Base-by-base conservation (phyloP, 1,140 invertebrate genomes). In the Theocolax elegans region DNA sequence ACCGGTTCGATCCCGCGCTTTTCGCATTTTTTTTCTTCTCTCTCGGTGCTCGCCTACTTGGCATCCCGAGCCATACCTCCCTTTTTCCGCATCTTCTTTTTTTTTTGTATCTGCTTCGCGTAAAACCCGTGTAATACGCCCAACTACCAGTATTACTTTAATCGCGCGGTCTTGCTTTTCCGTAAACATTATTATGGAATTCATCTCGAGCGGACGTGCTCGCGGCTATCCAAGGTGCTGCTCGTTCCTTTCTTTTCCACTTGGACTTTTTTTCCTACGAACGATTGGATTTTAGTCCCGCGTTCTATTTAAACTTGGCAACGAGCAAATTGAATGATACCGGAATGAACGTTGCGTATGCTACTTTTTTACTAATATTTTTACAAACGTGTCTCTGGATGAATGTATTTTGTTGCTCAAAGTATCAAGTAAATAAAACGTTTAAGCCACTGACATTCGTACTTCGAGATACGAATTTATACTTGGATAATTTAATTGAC, bases 1-100 rank as follows among this genome's bases (percentile, higher is more conserved):
- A 66, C 67, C 23, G 62, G 49, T 31, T 27, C 51, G 63, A 69
- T 63, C 44, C 29, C n/a, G 15, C 38, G 63, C 40, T 62, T 64
- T n/a, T 19, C 17, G 17, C 27, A 21, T 27, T 29, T 48, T 40
- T 3, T 17, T 35, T 38, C 23, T 21, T 58, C 38, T 51, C 44
- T 38, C 48, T n/a, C 23, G 17, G 1, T 15, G 2, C 10, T 4
- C 2, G 2, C 4, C 21, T 15, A 1, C 25, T n/a, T 63, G 1
- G 29, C 54, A 19, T 25, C 19, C 12, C 35, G n/a, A n/a, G n/a
- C n/a, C 10, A 35, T 21, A 6, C n/a, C 4, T 17, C 19, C 19
- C 29, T 35, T 10, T 12, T 4, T 17, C 10, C 4, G 1, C 29
- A 35, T 35, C 19, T 49, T 51, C 25, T 49, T 31, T 49, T 63